Evolutionary conservation across 2,113 vertebrate species (phyloP), one percentile per base, ranked within the genome.

Genomic region (Hyperoodon ampullatus): DNA sequence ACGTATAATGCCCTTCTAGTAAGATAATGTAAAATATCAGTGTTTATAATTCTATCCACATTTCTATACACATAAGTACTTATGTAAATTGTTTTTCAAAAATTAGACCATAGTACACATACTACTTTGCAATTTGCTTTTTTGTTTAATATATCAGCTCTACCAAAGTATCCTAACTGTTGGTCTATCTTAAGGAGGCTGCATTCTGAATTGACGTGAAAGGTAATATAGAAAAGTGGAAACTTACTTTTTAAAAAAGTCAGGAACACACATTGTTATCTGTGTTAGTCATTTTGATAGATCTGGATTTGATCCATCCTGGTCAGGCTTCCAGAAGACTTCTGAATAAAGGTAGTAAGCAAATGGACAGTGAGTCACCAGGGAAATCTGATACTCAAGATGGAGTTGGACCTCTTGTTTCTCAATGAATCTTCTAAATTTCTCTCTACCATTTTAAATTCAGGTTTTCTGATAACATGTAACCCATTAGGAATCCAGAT

Each of bases 321-420:
- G 30, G 8, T 16, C 60, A 85, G 39, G 47, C 53, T 94, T 95
- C 94, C 72, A 90, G 78, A 90, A 93, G 88, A 95, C 55, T 93
- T 92, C 39, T 50, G 65, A 53, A 93, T 92, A 65, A 87, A 92
- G 16, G 2, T 33, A 70, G 5, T 28, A 68, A 92, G 66, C 74
- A 50, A 80, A 63, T 60, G 60, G 55, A 39, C n/a, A 9, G 33
- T 53, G 24, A 60, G 30, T 68, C 33, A 2, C 70, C 77, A 50
- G 63, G 53, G 58, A 96, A 87, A 55, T 84, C 44, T 78, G 53
- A 60, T 30, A 53, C 35, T 84, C 12, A 47, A 58, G 42, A 60
- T 39, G 18, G 16, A 94, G 14, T 30, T 74, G 18, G 12, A 33
- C 61, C n/a, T 90, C 30, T 94, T 88, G 11, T 96, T 96, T 92